Percentiles rank a stretch among this genome's conserved stretches.
Evolutionary conservation across 2,113 vertebrate species (phyloP).

Genomic region (Ptilonorhynchus violaceus): DNA sequence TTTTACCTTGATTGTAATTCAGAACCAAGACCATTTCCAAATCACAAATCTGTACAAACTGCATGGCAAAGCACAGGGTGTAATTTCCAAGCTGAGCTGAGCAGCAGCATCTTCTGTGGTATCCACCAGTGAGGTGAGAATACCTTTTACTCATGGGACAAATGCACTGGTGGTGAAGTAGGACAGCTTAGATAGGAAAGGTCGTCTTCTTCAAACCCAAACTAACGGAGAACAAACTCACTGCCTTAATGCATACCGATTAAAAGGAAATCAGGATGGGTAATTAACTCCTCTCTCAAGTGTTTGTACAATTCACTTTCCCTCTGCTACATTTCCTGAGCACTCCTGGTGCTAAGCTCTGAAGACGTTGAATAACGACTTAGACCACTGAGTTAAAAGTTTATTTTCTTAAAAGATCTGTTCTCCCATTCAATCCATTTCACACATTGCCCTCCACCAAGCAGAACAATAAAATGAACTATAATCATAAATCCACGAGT

Average conservation of each 20-base stretch:
- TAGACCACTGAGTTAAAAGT: slow-evolving; percentile 50
- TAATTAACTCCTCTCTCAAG: slow-evolving; percentile 59
- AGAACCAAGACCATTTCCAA: neutral
- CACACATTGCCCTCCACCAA: slow-evolving; percentile 6
- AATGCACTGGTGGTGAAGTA: neutral
- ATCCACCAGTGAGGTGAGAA: neutral
- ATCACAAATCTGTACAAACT: neutral
- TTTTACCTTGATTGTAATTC: neutral
- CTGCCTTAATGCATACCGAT: slow-evolving; percentile 19
- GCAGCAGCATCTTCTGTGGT: neutral
- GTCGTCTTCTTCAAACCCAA: neutral
- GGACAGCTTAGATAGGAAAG: neutral
- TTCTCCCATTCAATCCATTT: slow-evolving; percentile 31
- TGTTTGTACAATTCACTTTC: slow-evolving; percentile 53
- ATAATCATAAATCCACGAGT: neutral
- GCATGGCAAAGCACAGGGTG: neutral
- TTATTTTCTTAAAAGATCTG: slow-evolving; percentile 48
- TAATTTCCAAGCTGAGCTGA: neutral
- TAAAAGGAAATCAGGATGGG: slow-evolving; percentile 56
- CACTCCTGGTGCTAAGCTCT: slow-evolving; percentile 7
- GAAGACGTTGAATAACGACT: slow-evolving; percentile 42
- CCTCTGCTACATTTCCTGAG: slow-evolving; percentile 44
- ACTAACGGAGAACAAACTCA: neutral
- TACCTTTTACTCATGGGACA: neutral
- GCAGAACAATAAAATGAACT: slow-evolving; percentile 42